Base-by-base conservation (phyloP, 1,140 invertebrate genomes). In the Drosophila novamexicana region DNA sequence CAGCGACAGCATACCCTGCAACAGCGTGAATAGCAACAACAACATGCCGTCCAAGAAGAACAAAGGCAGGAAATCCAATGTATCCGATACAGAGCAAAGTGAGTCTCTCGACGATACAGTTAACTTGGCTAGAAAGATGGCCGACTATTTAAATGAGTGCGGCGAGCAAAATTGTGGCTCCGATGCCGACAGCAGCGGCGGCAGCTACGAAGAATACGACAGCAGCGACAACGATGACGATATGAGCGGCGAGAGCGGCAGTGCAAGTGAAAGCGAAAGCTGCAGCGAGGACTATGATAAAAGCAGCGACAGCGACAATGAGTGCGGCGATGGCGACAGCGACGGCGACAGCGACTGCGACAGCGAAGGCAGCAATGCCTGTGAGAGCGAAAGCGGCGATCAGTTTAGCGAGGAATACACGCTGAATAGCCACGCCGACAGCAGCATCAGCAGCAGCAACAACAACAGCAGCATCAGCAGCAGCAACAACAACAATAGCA, bases 371-470 rank as follows among this genome's bases (percentile, higher is more conserved):
- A n/a, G 9, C 1, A 32, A 22, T n/a, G 22, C 4, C 22, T 29
- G 22, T 44, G 22, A 7, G 9, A 69, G 58, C 36, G 5, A 50
- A 16, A 29, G 29, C 44, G 34, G 40, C 10, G 22, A 59, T 40
- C 56, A 61, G 4, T 72, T 72, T 32, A 72, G 67, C 36, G 62
- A 61, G 32, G 73, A 72, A 42, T 74, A 62, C 18, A 69, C 71
- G 1, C 22, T 56, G 1, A 50, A 42, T 22, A 39, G 16, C 7
- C 8, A 22, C 8, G 16, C 18, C 45, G 18, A 34, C 14, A 14
- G 29, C 49, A 36, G 32, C 29, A 14, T n/a, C 50, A 34, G 6
- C 14, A 5, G 4, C 22, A 29, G 22, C 22, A 5, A 3, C 22
- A 29, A 5, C 22, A 29, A 3, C 22, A 29, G 3, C 22, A 9